Evolutionary conservation across 2,113 vertebrate species (phyloP), one percentile per base, ranked within the genome.

Genomic region (Psophia crepitans): DNA sequence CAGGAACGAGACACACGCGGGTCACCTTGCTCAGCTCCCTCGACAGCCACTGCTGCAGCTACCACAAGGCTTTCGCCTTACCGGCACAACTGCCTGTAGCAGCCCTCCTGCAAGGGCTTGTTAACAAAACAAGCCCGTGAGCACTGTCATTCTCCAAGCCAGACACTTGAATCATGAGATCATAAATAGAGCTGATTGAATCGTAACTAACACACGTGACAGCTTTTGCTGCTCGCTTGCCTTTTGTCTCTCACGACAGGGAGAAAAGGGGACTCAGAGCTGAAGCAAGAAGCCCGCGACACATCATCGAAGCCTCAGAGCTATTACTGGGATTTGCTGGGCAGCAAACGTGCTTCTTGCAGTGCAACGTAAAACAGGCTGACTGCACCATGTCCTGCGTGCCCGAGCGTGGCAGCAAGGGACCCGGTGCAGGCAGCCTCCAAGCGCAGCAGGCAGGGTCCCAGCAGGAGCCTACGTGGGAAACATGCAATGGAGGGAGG

Each of bases 21-120:
- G 87, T 96, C 91, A 87, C 87, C 82, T 63, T 79, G 65, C 66
- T 24, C 57, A 14, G 84, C 56, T 86, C 28, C 83, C 57, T 58
- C 0, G 0, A 4, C 35, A 23, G 37, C 71, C 4, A 0, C 60
- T 1, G 8, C n/a, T 5, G 3, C 9, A 2, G 3, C 63, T 8
- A 8, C 32, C 0, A 0, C 70, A 20, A 33, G 46, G 54, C 14
- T 77, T 64, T 58, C 2, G 0, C 56, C 74, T 87, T 9, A 0
- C 23, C 1, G 0, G 22, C 16, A n/a, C 9, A 1, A 1, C 51
- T 15, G 39, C 51, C 53, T 68, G 24, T 84, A 64, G 81, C 84
- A 68, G 73, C 78, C 39, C 1, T 15, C 84, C 89, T 57, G 61
- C 60, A 54, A 75, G 61, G 73, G 61, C 87, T 82, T 69, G 63